These are phyloP conservation scores for Akabosia matsudoensis DNA, from an alignment of 1,140 invertebrate genomes.

Conservation along the genomic window DNA sequence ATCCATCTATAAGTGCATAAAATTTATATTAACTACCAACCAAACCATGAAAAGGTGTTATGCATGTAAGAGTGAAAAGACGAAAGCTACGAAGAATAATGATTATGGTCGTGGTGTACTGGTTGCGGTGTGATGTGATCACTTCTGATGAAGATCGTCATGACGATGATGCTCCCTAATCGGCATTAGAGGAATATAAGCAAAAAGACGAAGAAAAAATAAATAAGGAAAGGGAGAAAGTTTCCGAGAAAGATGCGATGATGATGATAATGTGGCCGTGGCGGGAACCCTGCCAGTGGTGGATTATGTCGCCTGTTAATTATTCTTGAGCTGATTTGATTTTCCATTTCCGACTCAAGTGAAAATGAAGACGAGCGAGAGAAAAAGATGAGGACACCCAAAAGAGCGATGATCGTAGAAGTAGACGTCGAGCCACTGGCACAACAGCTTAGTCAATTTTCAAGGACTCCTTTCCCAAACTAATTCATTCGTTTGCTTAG, in stretches of 20 bases:
- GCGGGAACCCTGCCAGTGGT: constrained; percentile 23
- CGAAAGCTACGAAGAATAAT: neutral
- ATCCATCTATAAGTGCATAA: constrained; percentile 19
- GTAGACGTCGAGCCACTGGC: neutral
- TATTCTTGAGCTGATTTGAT: constrained; percentile 31
- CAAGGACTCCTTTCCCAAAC: neutral
- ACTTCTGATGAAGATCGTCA: neutral
- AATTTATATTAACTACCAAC: constrained; percentile 18
- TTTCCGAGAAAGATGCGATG: neutral
- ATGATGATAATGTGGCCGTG: constrained; percentile 3
- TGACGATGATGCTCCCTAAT: neutral
- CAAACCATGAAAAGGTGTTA: neutral
- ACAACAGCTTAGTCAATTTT: constrained; percentile 5
- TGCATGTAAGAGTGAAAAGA: neutral
- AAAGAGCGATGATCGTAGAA: neutral
- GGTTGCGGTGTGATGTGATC: constrained; percentile 16
- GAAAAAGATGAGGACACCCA: constrained; percentile 1
- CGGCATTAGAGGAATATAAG: neutral
- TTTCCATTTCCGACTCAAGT: constrained; percentile 23
- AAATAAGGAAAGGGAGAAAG: neutral
- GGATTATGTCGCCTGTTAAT: constrained; percentile 29
- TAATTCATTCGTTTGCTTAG: neutral
- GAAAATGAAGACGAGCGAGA: neutral
- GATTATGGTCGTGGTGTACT: neutral
- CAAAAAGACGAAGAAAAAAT: neutral